Conservation (phyloP, 2,888 invertebrate species). For the Callimorpha dominula region DNA sequence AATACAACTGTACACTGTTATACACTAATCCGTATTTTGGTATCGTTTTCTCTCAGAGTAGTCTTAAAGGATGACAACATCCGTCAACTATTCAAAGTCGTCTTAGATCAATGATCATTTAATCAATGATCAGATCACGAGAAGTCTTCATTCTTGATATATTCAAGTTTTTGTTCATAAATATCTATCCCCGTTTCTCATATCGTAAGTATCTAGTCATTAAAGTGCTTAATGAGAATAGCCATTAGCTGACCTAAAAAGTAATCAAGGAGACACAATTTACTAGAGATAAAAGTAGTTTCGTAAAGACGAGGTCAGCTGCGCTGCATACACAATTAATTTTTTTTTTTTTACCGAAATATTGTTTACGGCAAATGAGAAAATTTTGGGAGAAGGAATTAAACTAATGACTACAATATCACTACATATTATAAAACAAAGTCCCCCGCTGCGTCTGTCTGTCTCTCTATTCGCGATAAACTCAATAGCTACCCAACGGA, state of each 20-base stretch:
- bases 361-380: background rate
- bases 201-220: conserved; percentile 6
- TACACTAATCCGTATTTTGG: conserved; percentile 16
- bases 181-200: conserved; percentile 19
- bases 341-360: background rate
- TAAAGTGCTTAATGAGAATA: conserved; percentile 28
- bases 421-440: too few species aligned
- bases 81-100: conserved; percentile 28
- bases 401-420: background rate
- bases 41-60: conserved; percentile 32
- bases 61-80: conserved; percentile 39
- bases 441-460: too few species aligned
- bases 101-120: conserved; percentile 22
- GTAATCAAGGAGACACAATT: background rate
- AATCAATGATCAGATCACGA: conserved; percentile 28
- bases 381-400: background rate
- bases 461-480: too few species aligned
- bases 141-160: conserved; percentile 6
- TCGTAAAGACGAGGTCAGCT: background rate
- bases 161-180: conserved; percentile 19
- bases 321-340: background rate
- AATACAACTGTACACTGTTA: conserved; percentile 34
- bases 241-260: conserved; percentile 25
- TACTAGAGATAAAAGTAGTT: background rate
- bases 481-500: too few species aligned